Conservation (phyloP, 92 coral and sea anemone genomes). For the Pocillopora grandis region DNA sequence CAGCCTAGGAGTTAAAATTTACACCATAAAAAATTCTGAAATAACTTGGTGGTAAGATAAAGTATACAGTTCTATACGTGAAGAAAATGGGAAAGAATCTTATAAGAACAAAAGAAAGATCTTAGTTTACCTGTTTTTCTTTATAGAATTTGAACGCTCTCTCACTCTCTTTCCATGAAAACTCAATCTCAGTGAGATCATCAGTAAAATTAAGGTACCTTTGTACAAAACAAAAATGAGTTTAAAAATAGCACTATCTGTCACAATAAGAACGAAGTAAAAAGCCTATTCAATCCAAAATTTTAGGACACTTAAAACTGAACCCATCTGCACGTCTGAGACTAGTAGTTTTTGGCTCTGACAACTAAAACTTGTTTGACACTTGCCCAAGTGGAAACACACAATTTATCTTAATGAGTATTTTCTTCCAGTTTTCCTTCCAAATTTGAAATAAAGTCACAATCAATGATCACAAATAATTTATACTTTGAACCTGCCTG, state of each 20-base stretch:
- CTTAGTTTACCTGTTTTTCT: slow-evolving; percentile 47
- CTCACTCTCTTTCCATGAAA: slow-evolving; percentile 62
- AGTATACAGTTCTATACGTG: neutral
- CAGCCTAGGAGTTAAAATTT: slow-evolving; percentile 24
- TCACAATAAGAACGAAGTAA: no score
- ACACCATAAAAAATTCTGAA: neutral
- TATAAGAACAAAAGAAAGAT: neutral
- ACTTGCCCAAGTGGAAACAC: no score
- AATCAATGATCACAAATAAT: neutral
- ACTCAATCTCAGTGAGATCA: slow-evolving; percentile 54
- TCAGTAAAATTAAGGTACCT: slow-evolving; percentile 58
- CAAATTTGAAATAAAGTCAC: no score
- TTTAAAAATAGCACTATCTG: no score
- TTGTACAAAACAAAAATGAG: neutral
- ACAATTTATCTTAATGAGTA: no score
- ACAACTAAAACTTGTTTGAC: no score
- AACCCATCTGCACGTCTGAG: no score
- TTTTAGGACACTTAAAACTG: no score
- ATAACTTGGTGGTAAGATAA: neutral
- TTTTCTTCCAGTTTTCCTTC: no score
- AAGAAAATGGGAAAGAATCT: neutral
- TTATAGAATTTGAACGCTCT: slow-evolving; percentile 44
- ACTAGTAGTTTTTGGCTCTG: no score
- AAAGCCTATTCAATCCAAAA: no score
- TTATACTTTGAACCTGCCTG: neutral